Base-by-base conservation (phyloP, 64 coral and sea anemone species). In the Dendrophyllia cribrosa region DNA sequence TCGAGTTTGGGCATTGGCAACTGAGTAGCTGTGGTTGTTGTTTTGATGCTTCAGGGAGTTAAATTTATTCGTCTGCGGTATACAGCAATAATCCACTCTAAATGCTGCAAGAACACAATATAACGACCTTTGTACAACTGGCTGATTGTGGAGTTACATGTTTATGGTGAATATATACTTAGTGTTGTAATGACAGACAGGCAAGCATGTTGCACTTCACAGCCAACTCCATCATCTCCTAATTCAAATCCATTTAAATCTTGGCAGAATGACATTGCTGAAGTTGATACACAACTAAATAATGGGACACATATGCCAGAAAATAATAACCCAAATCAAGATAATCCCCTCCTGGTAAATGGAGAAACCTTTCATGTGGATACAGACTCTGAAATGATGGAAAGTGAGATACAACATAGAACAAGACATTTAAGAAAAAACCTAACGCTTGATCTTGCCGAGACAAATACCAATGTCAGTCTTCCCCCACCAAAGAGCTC, bases 401-500 rank as follows among this genome's bases (percentile, higher is more conserved):
- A 84, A 19, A 84, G 45, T 68, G 80, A 84, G 6, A 68, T 84
- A 45, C 80, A 68, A 23, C 62, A 23, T 50, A 68, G 61, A 50
- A 67, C 58, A 23, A 84, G 62, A 67, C 45, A 84, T 22, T 19
- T 84, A 8, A 60, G 80, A 7, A 84, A 67, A 67, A 48, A 66
- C 14, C 19, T 84, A 51, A 84, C 43, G 9, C 80, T 84, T n/a
- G 62, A 84, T 65, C 80, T 84, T 10, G 61, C 16, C 4, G 80
- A 84, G 9, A 51, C 60, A 50, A 23, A 67, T 65, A n/a, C 80
- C 14, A 25, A 79, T 43, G 22, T 3, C 11, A 84, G 80, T 26
- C 82, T 97, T 49, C 95, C 95, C 34, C 95, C 95, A 20, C 95
- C 95, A 3, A 99, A 96, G 43, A 96, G 94, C 43, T 99, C 97